Base-by-base conservation (phyloP, 2,113 vertebrate genomes). In the Odontophorus gujanensis region DNA sequence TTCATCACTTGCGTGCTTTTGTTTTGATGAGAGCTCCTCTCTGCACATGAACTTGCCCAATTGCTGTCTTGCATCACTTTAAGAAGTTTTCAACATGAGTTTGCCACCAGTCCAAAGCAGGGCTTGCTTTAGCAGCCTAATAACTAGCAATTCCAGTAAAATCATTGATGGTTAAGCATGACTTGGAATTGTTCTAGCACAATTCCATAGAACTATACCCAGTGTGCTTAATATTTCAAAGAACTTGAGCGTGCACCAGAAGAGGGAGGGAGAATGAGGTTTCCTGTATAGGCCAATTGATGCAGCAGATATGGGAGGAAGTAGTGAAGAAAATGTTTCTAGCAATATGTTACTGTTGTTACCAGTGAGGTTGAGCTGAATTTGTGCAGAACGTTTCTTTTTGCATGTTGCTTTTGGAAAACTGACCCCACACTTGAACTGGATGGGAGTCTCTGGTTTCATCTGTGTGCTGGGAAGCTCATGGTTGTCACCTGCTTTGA, bases 51-150 rank as follows among this genome's bases (percentile, higher is more conserved):
- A 20, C 38, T 62, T 53, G 36, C 58, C 68, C 32, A 24, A 32
- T 24, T 7, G 10, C 45, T 43, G 30, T 21, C 14, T 62, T 4
- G 3, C 2, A 21, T n/a, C 3, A 2, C 13, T 3, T 42, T 71
- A 34, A 51, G 24, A 28, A 51, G 24, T 24, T 72, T 83, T 53
- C 36, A 19, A 43, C 24, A 6, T 13, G 32, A 36, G 45, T 45
- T 53, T 83, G 19, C 32, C n/a, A 40, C 38, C 26, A 20, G 38
- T n/a, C 16, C 26, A 25, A 24, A 36, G 12, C 15, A 36, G 25
- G 25, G 14, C 38, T 58, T 53, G 58, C 15, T 53, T 83, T 51
- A 62, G 80, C 80, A 43, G 11, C 67, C 45, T 83, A 5, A 32
- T 25, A 30, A 14, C 28, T 63, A 36, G 11, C 16, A 51, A 43